A percentile compares a stretch with the other conserved stretches of the same genome.
Conservation (phyloP, 2,888 invertebrate genomes). For the Cloeon dipterum region DNA sequence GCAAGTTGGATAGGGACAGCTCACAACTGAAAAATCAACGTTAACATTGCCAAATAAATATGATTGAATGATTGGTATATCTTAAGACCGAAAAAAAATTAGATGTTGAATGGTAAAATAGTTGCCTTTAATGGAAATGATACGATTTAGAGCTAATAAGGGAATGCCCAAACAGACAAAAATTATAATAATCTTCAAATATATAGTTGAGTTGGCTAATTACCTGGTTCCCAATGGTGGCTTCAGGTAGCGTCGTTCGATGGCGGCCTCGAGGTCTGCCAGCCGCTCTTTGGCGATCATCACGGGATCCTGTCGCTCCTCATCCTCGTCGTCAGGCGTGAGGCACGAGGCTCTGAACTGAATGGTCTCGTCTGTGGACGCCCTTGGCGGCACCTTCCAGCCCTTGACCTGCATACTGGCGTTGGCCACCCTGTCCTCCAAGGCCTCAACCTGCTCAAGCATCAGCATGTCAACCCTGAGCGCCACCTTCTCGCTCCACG, state of each 20-base stretch:
- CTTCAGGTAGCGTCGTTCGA: slow-evolving; percentile 81
- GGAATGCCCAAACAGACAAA: too few relatives aligned
- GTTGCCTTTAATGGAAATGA: too few relatives aligned
- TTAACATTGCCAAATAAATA: too few relatives aligned
- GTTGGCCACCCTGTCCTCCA: slow-evolving; percentile 72
- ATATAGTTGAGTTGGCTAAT: too few relatives aligned
- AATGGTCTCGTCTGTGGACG: slow-evolving; percentile 27
- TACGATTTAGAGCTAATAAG: too few relatives aligned
- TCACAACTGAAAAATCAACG: too few relatives aligned
- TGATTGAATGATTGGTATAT: too few relatives aligned
- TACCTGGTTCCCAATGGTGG: slow-evolving; percentile 54
- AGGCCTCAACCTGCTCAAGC: slow-evolving; percentile 57
- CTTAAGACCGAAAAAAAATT: too few relatives aligned
- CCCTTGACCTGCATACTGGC: slow-evolving; percentile 82
- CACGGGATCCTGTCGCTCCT: slow-evolving; percentile 20
- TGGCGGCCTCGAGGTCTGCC: slow-evolving; percentile 63
- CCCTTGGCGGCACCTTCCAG: slow-evolving; percentile 51
- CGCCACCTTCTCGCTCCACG: slow-evolving; percentile 41
- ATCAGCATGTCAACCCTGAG: slow-evolving; percentile 60
- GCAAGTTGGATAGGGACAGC: too few relatives aligned
- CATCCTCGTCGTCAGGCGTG: slow-evolving; percentile 11
- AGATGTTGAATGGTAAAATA: too few relatives aligned
- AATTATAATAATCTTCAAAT: too few relatives aligned
- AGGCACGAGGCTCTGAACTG: slow-evolving; percentile 20
- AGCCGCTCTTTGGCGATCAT: slow-evolving; percentile 46